Evolutionary conservation across 2,113 vertebrate species (phyloP), one percentile per base, ranked within the genome.

Genomic region (Zosterops pallidus): DNA sequence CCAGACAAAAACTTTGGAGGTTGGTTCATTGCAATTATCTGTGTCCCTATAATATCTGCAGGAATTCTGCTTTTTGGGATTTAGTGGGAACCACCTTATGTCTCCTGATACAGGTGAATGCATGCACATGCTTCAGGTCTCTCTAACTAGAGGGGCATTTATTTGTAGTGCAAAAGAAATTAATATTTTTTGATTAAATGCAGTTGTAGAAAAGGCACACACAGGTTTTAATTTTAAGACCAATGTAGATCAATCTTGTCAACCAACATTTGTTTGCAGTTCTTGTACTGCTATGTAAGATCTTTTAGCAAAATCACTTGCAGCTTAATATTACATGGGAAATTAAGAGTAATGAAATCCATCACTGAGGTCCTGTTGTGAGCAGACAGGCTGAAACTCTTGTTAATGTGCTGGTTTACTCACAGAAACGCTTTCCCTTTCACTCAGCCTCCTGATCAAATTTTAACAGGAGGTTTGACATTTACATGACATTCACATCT

Each of bases 401-500:
- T 84, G 72, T 84, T 91, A 65, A n/a, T 9, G 62, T 26, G 19
- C 53, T 49, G 55, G 49, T 83, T 92, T 96, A 85, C 87, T 85
- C 90, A 31, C 1, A 84, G 74, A 4, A 9, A 57, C 5, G 13
- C 28, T 63, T 94, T 90, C 7, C 59, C 64, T 90, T 83, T 69
- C n/a, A 35, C 72, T 93, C 83, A 35, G 67, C 8, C 33, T 78
- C 33, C 90, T 93, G 81, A 95, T 90, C 83, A 81, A 93, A 94
- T 92, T 92, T 94, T 89, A 92, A 90, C 64, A 35, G 41, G 52
- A 42, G 42, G 37, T 81, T 92, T 96, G 91, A 97, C 96, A 95
- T 96, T 95, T 96, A 89, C 83, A 81, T 94, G 92, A 86, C 92
- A 89, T 92, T 95, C 91, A 67, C 91, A 90, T 93, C 71, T 95